Base-by-base conservation (phyloP, 1,140 invertebrate genomes). In the Coboldia fuscipes region DNA sequence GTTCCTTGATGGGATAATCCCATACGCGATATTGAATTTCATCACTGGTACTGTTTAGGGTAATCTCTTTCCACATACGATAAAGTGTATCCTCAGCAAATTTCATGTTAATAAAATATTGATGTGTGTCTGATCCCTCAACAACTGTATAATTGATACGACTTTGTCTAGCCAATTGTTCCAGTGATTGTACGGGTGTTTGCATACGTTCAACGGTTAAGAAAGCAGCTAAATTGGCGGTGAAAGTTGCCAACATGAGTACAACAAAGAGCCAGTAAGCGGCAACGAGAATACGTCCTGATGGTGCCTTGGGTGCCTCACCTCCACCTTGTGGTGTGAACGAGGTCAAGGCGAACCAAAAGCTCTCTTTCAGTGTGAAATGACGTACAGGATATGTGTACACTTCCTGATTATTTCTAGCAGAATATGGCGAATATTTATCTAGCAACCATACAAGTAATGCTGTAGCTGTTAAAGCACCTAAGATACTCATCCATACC, bases 131-230 rank as follows among this genome's bases (percentile, higher is more conserved):
- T 0, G 80, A 84, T 14, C 73, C 68, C 35, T 69, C 62, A 0
- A 88, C 69, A 0, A 92, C 86, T 0, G 89, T 93, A 53, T 94
- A 97, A 52, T 88, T 85, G 37, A 92, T 86, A 30, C 82, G 66
- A 0, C 81, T 83, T 44, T 90, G 84, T 17, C 77, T 60, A 1
- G 81, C 79, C 32, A 92, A 54, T 47, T 88, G 84, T 45, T 89
- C 83, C 45, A 92, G 53, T 0, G 81, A 86, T 44, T 82, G 76
- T 0, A 89, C 81, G 1, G 82, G 81, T 2, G 77, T 76, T 75
- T 86, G 84, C 88, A 92, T 92, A 49, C 85, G 70, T 58, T 90
- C 89, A 3, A 96, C 89, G 0, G 90, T 97, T 1, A 97, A 65
- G 53, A 97, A 94, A 2, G 90, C 90, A 3, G 92, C 92, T 40